phyloP scores from a whole-genome alignment of 2,797 vertebrate genomes.

The Eremophila alpestris region DNA sequence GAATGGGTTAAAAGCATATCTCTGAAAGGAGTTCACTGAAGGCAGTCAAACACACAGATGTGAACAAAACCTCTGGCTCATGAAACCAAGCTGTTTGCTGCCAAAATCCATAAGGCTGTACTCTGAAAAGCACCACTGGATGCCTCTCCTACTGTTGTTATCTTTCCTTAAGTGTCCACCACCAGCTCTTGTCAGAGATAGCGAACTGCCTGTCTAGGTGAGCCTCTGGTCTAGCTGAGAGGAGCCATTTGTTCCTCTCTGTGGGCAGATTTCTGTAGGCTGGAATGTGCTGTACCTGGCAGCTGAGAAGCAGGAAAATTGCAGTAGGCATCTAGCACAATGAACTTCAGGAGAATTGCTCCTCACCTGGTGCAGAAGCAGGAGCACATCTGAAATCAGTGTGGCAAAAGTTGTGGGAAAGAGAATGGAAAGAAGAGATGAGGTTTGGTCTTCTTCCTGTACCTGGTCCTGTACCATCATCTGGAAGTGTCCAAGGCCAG shows the following conservation, averaged over 20 bases:
- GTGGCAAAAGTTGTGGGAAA: neutral
- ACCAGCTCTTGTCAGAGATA: neutral
- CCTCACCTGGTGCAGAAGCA: neutral
- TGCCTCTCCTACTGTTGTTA: neutral
- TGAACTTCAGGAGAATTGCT: neutral
- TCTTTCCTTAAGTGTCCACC: neutral
- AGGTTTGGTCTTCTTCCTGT: neutral
- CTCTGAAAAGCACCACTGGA: conserved; percentile 1
- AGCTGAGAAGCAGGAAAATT: neutral
- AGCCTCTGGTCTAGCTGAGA: neutral
- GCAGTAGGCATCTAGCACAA: neutral
- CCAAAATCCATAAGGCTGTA: neutral
- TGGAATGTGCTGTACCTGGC: neutral
- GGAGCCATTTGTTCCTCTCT: neutral
- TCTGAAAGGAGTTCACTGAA: neutral
- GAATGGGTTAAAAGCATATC: neutral
- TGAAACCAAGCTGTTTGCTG: neutral
- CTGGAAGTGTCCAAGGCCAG: neutral
- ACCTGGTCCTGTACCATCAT: neutral
- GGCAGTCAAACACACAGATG: conserved; percentile 15
- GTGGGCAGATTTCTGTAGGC: neutral
- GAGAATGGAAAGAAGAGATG: neutral
- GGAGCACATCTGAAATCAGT: neutral
- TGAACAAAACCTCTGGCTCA: conserved; percentile 1
- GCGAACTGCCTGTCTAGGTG: neutral